Percentiles rank a stretch among this genome's conserved stretches.
Evolutionary conservation across 2,113 vertebrate species (phyloP).

Genomic region (Sapajus apella): DNA sequence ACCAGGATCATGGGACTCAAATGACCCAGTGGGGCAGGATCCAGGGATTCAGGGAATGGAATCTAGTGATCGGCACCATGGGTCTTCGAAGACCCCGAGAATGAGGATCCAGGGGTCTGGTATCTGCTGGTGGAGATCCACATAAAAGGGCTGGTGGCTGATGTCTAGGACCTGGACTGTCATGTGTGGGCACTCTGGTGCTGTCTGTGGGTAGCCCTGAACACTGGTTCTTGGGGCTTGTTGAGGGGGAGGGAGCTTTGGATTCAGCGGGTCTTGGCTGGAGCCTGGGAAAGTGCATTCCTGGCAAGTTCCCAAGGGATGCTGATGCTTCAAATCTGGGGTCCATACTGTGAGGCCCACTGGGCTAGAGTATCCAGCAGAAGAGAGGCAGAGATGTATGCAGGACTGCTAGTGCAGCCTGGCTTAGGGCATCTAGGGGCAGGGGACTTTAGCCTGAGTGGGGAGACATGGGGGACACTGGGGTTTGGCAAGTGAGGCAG

Average conservation of each 20-base stretch:
- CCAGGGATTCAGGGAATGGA: background rate
- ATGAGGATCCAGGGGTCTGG: background rate
- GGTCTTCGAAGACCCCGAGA: background rate
- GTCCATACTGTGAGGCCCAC: background rate
- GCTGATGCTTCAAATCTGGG: background rate
- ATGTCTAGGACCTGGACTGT: background rate
- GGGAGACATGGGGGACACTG: background rate
- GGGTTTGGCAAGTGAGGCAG: background rate
- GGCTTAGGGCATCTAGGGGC: background rate
- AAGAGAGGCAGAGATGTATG: background rate
- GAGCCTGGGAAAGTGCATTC: background rate
- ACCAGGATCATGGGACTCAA: background rate
- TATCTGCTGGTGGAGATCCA: background rate
- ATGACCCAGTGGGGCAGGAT: background rate
- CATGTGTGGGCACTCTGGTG: fast-evolving
- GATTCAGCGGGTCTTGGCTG: background rate
- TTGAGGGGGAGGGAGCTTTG: no score
- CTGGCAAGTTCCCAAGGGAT: background rate
- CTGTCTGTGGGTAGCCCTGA: background rate
- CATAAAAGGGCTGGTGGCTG: background rate
- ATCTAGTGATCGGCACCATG: background rate
- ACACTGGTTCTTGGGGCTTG: background rate
- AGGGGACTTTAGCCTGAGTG: background rate
- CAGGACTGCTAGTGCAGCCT: background rate
- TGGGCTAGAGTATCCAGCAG: background rate